Evolutionary conservation across 2,113 vertebrate genomes (phyloP).

Genomic region (Helogale parvula): DNA sequence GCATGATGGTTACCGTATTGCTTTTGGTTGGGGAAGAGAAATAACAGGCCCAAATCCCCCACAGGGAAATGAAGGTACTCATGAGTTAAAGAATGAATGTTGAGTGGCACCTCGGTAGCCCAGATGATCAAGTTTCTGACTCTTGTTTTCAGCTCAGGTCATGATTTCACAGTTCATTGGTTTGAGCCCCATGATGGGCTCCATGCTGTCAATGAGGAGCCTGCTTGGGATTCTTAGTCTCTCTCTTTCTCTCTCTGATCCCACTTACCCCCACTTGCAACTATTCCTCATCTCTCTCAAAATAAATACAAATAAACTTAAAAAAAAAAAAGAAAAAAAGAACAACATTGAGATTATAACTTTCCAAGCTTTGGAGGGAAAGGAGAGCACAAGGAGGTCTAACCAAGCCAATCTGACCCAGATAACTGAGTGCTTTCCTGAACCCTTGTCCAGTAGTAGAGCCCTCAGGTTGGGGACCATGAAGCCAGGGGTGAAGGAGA

Average conservation of each 20-base stretch:
- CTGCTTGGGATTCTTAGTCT: too few species aligned
- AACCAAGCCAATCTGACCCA: not conserved
- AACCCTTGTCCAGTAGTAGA: not conserved
- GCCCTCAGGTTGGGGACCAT: not conserved
- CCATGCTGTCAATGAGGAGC: too few species aligned
- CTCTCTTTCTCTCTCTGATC: too few species aligned
- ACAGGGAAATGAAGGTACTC: not conserved
- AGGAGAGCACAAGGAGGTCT: not conserved
- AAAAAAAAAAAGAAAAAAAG: not conserved
- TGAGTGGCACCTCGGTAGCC: not conserved
- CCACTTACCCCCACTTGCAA: too few species aligned
- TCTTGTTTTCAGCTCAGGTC: too few species aligned
- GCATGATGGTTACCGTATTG: not conserved
- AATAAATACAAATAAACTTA: too few species aligned
- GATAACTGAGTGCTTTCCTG: not conserved
- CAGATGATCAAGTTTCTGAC: too few species aligned
- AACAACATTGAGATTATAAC: not conserved
- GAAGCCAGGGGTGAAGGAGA: not conserved
- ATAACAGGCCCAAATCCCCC: not conserved
- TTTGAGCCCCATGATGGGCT: too few species aligned
- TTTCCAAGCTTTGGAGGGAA: not conserved
- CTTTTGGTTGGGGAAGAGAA: not conserved
- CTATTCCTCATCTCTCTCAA: too few species aligned
- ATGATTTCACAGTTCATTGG: too few species aligned
- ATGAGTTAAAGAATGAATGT: not conserved